These are phyloP conservation scores for Crypturellus undulatus DNA, from an alignment of 2,113 vertebrate genomes.

Conservation along the genomic window DNA sequence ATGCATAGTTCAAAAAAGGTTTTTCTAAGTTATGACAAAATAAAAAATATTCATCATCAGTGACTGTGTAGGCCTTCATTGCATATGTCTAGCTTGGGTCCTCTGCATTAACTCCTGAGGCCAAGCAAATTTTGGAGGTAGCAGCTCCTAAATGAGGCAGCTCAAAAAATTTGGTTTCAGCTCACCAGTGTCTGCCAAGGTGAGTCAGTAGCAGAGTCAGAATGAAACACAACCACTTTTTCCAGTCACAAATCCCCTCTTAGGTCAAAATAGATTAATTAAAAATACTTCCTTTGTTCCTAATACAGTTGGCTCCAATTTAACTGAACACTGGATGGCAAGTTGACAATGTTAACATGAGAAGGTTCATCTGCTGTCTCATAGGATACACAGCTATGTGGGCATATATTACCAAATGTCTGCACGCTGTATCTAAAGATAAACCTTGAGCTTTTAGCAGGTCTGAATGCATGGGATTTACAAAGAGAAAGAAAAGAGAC, in stretches of 20 bases:
- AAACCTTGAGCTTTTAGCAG: neutral
- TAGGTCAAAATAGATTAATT: neutral
- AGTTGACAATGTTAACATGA: neutral
- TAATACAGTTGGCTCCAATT: neutral
- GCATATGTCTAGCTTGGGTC: neutral
- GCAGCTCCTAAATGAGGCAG: rapidly evolving
- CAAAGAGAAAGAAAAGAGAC: neutral
- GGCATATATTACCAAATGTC: neutral
- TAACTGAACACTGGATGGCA: neutral
- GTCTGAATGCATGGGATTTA: neutral
- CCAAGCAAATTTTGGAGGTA: neutral
- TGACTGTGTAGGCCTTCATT: neutral
- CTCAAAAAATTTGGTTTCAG: neutral
- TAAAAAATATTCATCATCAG: neutral
- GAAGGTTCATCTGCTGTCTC: neutral
- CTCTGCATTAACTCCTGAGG: neutral
- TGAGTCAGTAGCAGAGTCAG: neutral
- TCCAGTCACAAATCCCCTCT: neutral
- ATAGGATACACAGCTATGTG: neutral
- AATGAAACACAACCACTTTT: neutral
- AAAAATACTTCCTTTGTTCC: neutral
- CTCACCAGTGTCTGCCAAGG: neutral
- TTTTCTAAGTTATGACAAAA: neutral
- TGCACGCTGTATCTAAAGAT: neutral
- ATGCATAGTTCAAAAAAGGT: neutral